Evolutionary conservation across 2,888 invertebrate genomes (phyloP), one percentile per base, ranked within the genome.

Genomic region (Polyploca ridens): DNA sequence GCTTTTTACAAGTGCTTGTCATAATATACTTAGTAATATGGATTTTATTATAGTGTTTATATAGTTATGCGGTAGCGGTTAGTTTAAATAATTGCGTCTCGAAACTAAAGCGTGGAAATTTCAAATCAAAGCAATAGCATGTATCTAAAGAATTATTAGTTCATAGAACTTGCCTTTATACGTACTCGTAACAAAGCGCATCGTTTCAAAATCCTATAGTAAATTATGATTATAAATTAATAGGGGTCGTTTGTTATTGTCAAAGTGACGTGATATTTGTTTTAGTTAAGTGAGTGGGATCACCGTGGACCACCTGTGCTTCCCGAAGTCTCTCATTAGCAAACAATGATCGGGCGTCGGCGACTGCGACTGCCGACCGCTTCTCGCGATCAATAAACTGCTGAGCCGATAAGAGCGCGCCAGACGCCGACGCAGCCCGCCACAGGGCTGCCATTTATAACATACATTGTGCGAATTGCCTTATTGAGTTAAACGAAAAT

Each of bases 271-370:
- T 84, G 75, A 84, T 88, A 86, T 87, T 89, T 86, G 85, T 86
- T 87, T 85, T 79, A 83, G 74, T 81, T 81, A 78, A 80, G 78
- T 73, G 73, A 73, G 76, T 71, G 68, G 71, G 75, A 81, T 77
- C 73, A 73, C 69, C 69, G 66, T 71, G 71, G 87, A 83, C 89
- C 88, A 87, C 88, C 87, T 86, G 87, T 85, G 82, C 78, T 79
- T 79, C 80, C 79, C 76, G 72, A 76, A 74, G 77, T 74, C 77
- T 65, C 85, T 90, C 90, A 92, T 93, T 93, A 92, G 85, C 93
- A 92, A 90, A 92, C 93, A 92, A 93, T 91, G 90, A 87, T 81
- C 82, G 81, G 76, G 78, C 82, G 72, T 80, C 77, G 79, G n/a
- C n/a, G n/a, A n/a, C n/a, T n/a, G 72, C 77, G 78, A 74, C 77